phyloP scores from a whole-genome alignment of 2,797 vertebrate genomes.

The Delichon dasypus region DNA sequence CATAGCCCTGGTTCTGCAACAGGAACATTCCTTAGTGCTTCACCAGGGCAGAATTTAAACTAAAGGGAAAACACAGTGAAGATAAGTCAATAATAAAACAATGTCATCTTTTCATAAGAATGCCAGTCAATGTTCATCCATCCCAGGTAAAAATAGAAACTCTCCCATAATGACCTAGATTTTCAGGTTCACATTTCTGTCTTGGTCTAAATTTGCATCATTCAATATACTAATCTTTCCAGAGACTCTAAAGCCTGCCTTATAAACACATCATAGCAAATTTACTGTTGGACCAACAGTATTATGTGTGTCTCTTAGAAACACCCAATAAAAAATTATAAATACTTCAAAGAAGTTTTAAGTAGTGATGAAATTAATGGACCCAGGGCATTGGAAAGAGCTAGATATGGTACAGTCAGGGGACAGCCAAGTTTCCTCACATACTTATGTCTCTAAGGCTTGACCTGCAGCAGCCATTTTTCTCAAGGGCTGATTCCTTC shows the following conservation, averaged over 20 bases:
- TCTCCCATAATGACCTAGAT: not conserved
- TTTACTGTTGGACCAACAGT: slow-evolving; percentile 13
- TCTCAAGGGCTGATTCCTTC: not conserved
- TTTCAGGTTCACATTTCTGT: not conserved
- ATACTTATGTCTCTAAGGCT: not conserved
- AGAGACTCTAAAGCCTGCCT: not conserved
- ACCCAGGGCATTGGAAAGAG: not conserved
- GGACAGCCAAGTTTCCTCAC: not conserved
- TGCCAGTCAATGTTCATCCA: not conserved
- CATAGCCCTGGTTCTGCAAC: not conserved
- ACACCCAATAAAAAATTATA: slow-evolving; percentile 45
- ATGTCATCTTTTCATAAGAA: not conserved
- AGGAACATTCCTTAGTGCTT: not conserved
- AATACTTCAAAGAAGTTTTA: slow-evolving; percentile 52
- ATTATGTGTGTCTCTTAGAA: slow-evolving; percentile 44
- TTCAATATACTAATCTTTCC: slow-evolving; percentile 7
- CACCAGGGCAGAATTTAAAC: not conserved
- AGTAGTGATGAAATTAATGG: slow-evolving; percentile 9
- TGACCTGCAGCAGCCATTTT: not conserved
- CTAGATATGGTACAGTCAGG: not conserved
- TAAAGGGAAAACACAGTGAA: not conserved
- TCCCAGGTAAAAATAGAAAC: not conserved
- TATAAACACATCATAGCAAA: slow-evolving; percentile 48
- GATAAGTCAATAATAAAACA: not conserved
- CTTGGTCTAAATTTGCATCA: not conserved